Evolutionary conservation across 2,797 vertebrate species (phyloP), one percentile per base, ranked within the genome.

Genomic region (Arremon aurantiirostris): DNA sequence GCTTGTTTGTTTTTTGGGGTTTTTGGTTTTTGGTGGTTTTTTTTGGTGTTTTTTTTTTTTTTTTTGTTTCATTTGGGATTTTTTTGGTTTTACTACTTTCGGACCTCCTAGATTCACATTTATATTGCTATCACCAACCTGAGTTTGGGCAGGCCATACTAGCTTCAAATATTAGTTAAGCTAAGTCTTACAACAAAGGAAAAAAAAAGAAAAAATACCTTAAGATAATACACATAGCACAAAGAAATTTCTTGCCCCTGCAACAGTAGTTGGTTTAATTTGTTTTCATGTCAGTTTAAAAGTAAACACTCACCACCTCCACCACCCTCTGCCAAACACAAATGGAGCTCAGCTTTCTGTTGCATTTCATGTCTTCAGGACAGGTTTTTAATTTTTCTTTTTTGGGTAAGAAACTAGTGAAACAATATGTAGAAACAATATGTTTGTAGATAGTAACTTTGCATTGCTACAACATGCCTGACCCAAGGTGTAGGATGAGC

Each of bases 41-140:
- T 21, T 13, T 9, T 30, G n/a, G n/a, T 37, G 10, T 9, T 16
- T 39, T 11, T 15, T 12, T 14, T 17, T 17, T 17, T 41, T 16
- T 27, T 8, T 12, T 56, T 26, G 10, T 23, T 37, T 32, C 3
- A 3, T 26, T 46, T 16, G 6, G 3, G 2, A 1, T 9, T 20
- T 17, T 63, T 32, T 49, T 60, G 3, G 11, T 20, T 39, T 39
- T 39, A 9, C 8, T 60, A 10, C 55, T 70, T 49, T 27, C 27
- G 4, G 23, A 66, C 14, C 24, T 59, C 42, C 47, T 83, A 65
- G 26, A 39, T 47, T 73, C 59, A 63, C 14, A 63, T 76, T 59
- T 55, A 34, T n/a, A 28, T 41, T 83, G 13, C 20, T 35, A 35
- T 56, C 35, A 68, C 17, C 59, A 56, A 47, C 6, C 70, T 6